A percentile compares a stretch with the other conserved stretches of the same genome.
Evolutionary conservation across 2,797 vertebrate genomes (phyloP).

Genomic region (Bovichtus variegatus): DNA sequence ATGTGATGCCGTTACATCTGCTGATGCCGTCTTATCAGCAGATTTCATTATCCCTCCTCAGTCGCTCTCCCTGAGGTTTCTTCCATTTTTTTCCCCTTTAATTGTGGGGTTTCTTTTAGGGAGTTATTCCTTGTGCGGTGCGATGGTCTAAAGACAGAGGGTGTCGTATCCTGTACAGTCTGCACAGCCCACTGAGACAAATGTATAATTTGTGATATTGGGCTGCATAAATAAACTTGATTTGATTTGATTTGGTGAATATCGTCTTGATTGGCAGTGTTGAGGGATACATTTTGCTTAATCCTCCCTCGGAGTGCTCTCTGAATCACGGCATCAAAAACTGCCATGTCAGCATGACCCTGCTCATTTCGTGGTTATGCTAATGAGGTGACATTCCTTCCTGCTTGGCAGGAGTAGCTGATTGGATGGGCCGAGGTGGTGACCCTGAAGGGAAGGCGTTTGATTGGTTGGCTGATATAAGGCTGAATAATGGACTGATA

Average conservation of each 20-base stretch:
- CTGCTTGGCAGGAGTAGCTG: constrained; percentile 74
- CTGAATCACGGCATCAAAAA: constrained; percentile 41
- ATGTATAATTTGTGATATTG: too few relatives aligned
- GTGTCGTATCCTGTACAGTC: too few relatives aligned
- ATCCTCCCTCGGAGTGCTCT: constrained; percentile 19
- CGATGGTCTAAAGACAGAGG: too few relatives aligned
- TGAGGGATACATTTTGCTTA: constrained; percentile 26
- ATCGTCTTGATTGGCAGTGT: constrained; percentile 17
- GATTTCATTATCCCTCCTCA: too few relatives aligned
- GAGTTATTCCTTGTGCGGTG: too few relatives aligned
- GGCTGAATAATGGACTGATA: constrained; percentile 73
- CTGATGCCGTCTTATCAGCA: too few relatives aligned
- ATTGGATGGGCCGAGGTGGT: constrained; percentile 77
- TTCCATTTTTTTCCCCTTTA: too few relatives aligned
- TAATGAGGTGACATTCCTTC: constrained; percentile 71
- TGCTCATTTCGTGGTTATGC: constrained; percentile 67
- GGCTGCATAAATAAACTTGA: too few relatives aligned
- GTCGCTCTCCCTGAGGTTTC: too few relatives aligned
- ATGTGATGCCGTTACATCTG: constrained; percentile 9
- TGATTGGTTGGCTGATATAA: constrained; percentile 77
- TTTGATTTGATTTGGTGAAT: constrained; percentile 35
- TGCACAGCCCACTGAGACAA: too few relatives aligned
- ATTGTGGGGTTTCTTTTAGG: too few relatives aligned
- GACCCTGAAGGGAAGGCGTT: constrained; percentile 72
- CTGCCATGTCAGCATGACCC: constrained; percentile 61